Evolutionary conservation across 2,797 vertebrate species (phyloP).

Genomic region (Zalophus californianus): DNA sequence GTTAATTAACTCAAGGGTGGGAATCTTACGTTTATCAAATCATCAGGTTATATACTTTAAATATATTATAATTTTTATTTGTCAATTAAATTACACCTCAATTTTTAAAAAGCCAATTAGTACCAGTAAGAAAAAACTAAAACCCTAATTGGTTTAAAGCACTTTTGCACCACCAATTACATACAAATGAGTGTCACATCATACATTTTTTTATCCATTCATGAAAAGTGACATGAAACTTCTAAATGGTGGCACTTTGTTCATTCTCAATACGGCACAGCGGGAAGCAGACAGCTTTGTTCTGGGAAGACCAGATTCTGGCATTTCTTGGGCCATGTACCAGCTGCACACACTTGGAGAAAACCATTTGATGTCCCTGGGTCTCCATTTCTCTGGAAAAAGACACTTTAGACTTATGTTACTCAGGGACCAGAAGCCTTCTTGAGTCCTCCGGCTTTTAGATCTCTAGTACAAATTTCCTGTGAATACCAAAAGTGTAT

Average conservation of each 20-base stretch:
- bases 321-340: neutral
- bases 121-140: neutral
- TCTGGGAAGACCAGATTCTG: neutral
- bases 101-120: neutral
- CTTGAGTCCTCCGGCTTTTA: neutral
- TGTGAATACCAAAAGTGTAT: neutral
- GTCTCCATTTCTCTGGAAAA: neutral
- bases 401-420: neutral
- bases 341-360: neutral
- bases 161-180: neutral
- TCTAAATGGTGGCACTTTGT: neutral
- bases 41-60: neutral
- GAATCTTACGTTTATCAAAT: neutral
- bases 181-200: constrained; percentile 5
- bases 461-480: neutral
- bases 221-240: neutral
- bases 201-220: neutral
- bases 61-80: neutral
- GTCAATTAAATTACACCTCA: neutral
- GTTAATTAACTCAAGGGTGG: neutral
- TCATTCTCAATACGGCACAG: neutral
- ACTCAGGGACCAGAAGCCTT: neutral
- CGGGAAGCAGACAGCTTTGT: neutral
- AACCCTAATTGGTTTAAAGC: neutral
- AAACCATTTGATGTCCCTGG: neutral